These are phyloP conservation scores for Tachycineta bicolor DNA, from an alignment of 2,113 vertebrate species.

Conservation along the genomic window DNA sequence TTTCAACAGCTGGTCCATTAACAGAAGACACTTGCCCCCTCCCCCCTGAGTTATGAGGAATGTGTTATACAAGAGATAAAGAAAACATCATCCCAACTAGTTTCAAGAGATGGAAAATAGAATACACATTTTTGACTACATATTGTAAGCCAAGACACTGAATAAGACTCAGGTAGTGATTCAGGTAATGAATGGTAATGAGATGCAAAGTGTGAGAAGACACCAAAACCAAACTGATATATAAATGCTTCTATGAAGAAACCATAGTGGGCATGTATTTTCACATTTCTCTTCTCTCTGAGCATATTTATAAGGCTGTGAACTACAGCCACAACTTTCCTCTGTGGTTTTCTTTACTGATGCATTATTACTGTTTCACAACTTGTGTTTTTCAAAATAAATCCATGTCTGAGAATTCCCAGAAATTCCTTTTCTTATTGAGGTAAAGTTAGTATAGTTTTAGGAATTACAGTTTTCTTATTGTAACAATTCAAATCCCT, in stretches of 20 bases:
- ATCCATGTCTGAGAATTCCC: accelerated
- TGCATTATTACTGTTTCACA: neutral
- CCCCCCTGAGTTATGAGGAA: too few relatives aligned
- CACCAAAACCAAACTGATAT: neutral
- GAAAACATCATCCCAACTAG: too few relatives aligned
- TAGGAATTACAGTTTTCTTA: neutral
- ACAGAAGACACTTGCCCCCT: too few relatives aligned
- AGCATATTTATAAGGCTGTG: neutral
- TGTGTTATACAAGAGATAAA: too few relatives aligned
- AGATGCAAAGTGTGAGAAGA: neutral
- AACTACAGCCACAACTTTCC: neutral
- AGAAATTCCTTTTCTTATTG: neutral
- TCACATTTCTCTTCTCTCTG: neutral
- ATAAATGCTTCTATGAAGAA: neutral
- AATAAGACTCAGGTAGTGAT: too few relatives aligned
- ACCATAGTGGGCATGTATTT: neutral
- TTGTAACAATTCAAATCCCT: neutral
- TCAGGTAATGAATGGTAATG: neutral
- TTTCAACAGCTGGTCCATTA: too few relatives aligned
- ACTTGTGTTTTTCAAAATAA: neutral
- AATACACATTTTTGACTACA: too few relatives aligned
- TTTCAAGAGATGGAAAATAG: too few relatives aligned
- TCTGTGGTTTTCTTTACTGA: neutral
- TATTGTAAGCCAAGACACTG: too few relatives aligned
- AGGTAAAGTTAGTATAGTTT: neutral